A percentile compares a stretch with the other conserved stretches of the same genome.
Evolutionary conservation across 2,797 vertebrate genomes (phyloP).

Genomic region (Limosa lapponica): DNA sequence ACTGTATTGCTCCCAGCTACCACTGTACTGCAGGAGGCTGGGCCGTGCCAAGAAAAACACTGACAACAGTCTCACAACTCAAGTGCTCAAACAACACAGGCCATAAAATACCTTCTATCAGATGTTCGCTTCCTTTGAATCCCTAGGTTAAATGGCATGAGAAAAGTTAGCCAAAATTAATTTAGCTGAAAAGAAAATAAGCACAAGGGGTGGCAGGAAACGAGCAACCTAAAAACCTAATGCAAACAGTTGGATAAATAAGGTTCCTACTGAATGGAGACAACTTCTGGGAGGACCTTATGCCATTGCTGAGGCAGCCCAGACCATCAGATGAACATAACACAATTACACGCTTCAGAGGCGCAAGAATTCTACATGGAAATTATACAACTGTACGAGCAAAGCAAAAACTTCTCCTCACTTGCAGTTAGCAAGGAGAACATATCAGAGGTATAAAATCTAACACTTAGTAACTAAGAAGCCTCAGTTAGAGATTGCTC

Average conservation of each 20-base stretch:
- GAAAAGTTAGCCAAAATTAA: constrained; percentile 55
- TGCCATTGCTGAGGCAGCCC: neutral
- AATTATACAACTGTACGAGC: rapidly evolving
- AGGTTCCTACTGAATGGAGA: neutral
- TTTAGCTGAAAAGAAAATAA: constrained; percentile 57
- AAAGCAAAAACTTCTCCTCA: neutral
- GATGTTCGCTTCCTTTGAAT: constrained; percentile 13
- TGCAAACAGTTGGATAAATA: neutral
- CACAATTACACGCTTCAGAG: neutral
- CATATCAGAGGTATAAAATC: neutral
- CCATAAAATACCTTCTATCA: constrained; percentile 49
- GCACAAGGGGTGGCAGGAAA: neutral
- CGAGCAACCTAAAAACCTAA: neutral
- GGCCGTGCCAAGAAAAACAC: constrained; percentile 47
- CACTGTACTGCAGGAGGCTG: neutral
- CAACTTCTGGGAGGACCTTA: neutral
- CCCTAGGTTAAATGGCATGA: constrained; percentile 26
- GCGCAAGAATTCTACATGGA: neutral
- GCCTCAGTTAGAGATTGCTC: neutral
- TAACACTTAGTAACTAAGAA: neutral
- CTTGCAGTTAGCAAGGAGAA: neutral
- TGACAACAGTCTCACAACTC: constrained; percentile 39
- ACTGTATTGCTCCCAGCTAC: constrained; percentile 28
- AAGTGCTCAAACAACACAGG: neutral
- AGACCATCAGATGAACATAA: neutral